phyloP scores from a whole-genome alignment of 2,888 invertebrate species.

The Nomada ferruginata region DNA sequence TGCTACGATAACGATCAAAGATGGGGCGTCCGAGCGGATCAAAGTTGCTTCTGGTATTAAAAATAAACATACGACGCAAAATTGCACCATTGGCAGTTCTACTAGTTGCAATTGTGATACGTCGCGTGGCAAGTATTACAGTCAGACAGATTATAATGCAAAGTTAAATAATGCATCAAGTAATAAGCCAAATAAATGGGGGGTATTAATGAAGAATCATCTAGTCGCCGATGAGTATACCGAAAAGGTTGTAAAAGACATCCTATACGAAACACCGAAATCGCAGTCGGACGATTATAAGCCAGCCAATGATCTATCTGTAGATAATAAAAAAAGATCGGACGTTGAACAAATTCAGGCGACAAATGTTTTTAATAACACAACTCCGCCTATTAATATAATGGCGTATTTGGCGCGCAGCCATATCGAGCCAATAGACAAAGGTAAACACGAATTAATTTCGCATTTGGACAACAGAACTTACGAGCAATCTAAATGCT shows the following conservation, averaged over 20 bases:
- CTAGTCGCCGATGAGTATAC: neutral
- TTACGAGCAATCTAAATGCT: conserved; percentile 2
- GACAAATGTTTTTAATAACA: neutral
- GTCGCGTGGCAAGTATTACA: neutral
- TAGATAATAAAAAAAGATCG: neutral
- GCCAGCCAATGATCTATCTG: too few relatives aligned
- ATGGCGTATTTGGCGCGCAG: conserved; percentile 57
- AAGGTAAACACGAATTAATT: conserved; percentile 34
- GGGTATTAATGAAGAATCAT: neutral
- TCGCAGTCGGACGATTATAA: neutral
- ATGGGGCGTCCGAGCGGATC: neutral
- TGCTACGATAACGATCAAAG: too few relatives aligned
- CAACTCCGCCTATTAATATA: conserved; percentile 38
- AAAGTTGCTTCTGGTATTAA: neutral
- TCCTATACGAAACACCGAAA: conserved; percentile 30
- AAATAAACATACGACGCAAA: neutral
- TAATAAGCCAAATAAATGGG: neutral
- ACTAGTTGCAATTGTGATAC: neutral
- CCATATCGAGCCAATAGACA: conserved; percentile 19
- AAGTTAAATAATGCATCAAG: neutral
- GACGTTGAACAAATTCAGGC: conserved; percentile 7
- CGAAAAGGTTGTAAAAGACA: conserved; percentile 30
- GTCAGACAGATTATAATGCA: neutral
- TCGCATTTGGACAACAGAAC: conserved; percentile 35
- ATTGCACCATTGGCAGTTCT: neutral